Evolutionary conservation across 2,113 vertebrate genomes (phyloP).

Genomic region (Elephas maximus): DNA sequence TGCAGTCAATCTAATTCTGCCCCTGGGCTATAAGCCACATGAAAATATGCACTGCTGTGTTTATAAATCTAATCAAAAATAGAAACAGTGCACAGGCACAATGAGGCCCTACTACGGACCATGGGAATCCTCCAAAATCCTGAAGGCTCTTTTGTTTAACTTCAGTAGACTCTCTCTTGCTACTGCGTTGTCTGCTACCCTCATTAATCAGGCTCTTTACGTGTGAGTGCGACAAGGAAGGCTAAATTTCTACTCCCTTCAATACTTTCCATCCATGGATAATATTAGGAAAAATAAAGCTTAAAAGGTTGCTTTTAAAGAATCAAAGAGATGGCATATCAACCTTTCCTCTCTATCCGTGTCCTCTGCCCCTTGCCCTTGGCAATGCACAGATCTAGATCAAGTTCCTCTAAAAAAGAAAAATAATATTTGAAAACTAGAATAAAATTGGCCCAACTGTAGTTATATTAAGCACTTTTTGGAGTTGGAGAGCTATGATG

Average conservation of each 20-base stretch:
- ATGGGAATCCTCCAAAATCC: constrained; percentile 95
- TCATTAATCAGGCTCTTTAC: constrained; percentile 92
- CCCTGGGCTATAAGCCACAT: constrained; percentile 88
- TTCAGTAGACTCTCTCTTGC: constrained; percentile 90
- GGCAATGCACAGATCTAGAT: constrained; percentile 73
- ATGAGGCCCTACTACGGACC: constrained; percentile 93
- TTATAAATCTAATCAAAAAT: constrained; percentile 93
- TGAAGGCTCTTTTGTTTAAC: constrained; percentile 97
- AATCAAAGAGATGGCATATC: constrained; percentile 24
- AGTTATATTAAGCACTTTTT: constrained; percentile 29
- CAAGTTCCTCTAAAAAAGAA: constrained; percentile 76
- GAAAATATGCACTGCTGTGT: constrained; percentile 93
- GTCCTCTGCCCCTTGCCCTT: constrained; percentile 72
- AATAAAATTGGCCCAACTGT: constrained; percentile 11
- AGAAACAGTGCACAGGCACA: constrained; percentile 92
- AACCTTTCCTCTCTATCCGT: constrained; percentile 87
- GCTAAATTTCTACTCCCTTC: constrained; percentile 90
- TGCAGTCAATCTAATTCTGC: constrained; percentile 88
- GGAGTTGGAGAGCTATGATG: constrained; percentile 37
- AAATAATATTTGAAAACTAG: constrained; percentile 69
- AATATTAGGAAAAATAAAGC: constrained; percentile 85
- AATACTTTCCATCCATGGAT: constrained; percentile 83
- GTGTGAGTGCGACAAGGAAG: constrained; percentile 90
- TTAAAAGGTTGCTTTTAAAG: constrained; percentile 76
- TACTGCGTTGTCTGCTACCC: constrained; percentile 88